These are phyloP conservation scores for Neuroscelio doddi DNA, from an alignment of 2,888 invertebrate genomes.

Conservation along the genomic window DNA sequence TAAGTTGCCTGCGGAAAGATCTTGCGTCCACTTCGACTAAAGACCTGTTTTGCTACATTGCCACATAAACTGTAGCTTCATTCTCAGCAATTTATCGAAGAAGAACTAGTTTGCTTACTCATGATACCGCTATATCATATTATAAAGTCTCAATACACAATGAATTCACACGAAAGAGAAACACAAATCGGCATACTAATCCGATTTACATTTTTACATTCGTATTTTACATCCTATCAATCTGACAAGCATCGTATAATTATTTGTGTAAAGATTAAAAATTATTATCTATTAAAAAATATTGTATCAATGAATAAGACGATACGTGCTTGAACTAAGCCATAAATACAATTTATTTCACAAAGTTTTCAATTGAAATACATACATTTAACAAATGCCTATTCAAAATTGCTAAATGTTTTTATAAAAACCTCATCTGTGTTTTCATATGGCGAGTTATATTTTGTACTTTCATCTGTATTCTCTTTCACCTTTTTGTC, in stretches of 20 bases:
- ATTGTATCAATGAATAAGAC: no score
- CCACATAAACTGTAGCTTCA: constrained; percentile 31
- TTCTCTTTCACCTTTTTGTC: constrained; percentile 34
- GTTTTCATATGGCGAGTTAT: constrained; percentile 10
- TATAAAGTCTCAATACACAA: constrained; percentile 18
- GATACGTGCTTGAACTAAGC: no score
- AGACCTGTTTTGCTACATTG: constrained; percentile 35
- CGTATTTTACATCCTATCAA: neutral
- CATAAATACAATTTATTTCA: no score
- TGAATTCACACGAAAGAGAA: neutral
- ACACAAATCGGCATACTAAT: neutral
- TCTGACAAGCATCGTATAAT: neutral
- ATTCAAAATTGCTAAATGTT: neutral
- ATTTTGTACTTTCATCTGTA: constrained; percentile 28
- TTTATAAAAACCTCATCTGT: neutral
- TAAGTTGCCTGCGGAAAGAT: constrained; percentile 39
- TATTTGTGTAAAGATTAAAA: no score
- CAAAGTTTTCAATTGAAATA: no score
- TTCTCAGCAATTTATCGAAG: constrained; percentile 44
- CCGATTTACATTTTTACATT: neutral
- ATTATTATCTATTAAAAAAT: no score
- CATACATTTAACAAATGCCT: no score
- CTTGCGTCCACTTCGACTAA: constrained; percentile 31
- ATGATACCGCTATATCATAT: constrained; percentile 61
- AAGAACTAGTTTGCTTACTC: constrained; percentile 62